Evolutionary conservation across 2,888 invertebrate species (phyloP).

Genomic region (Hemithea aestivaria): DNA sequence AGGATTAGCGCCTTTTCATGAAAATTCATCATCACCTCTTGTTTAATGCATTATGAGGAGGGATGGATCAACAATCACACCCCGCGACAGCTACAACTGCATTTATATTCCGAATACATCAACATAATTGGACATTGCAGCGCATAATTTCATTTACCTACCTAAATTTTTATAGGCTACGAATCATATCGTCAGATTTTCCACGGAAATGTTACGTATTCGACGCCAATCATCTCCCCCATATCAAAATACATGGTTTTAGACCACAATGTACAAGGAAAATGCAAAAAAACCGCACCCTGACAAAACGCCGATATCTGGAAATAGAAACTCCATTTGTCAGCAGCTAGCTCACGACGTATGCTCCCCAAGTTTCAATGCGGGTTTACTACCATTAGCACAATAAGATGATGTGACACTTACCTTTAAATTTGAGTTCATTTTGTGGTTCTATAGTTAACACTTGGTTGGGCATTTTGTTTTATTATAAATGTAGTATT

Average conservation of each 20-base stretch:
- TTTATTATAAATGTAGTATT: constrained; percentile 72
- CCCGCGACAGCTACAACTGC: no score
- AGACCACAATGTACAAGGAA: constrained; percentile 28
- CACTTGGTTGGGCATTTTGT: constrained; percentile 85
- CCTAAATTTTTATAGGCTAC: constrained; percentile 2
- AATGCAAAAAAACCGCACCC: constrained; percentile 68
- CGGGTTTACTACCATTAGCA: constrained; percentile 39
- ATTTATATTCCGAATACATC: constrained; percentile 14
- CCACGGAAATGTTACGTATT: constrained; percentile 10
- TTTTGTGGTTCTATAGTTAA: constrained; percentile 92
- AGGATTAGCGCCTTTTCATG: background rate
- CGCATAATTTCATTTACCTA: constrained; percentile 10
- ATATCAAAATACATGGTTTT: constrained; percentile 10
- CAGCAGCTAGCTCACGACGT: constrained; percentile 69
- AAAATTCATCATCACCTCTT: no score
- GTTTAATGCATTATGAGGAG: no score
- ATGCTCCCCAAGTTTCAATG: constrained; percentile 59
- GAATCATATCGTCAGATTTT: constrained; percentile 1
- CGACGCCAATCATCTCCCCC: constrained; percentile 3
- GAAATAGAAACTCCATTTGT: constrained; percentile 79
- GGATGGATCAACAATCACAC: no score
- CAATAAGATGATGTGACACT: constrained; percentile 57
- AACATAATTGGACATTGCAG: constrained; percentile 13
- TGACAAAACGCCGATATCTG: constrained; percentile 73
- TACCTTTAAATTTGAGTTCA: constrained; percentile 95